phyloP scores from a whole-genome alignment of 1,140 invertebrate species.

The Heliconius eleuchia region DNA sequence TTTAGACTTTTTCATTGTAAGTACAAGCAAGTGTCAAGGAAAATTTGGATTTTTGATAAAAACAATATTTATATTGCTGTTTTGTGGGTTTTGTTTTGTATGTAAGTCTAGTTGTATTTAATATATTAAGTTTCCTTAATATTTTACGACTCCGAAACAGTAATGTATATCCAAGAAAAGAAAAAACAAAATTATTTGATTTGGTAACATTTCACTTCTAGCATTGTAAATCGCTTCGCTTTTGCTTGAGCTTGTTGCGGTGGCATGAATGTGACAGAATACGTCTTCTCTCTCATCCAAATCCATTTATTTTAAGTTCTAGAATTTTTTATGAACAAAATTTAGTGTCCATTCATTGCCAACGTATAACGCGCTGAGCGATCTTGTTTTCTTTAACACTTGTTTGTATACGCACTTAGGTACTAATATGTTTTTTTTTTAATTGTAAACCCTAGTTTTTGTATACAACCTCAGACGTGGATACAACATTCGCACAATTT shows the following conservation, averaged over 20 bases:
- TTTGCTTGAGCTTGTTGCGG: constrained; percentile 75
- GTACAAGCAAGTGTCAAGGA: constrained; percentile 77
- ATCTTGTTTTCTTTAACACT: constrained; percentile 77
- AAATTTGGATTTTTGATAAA: constrained; percentile 41
- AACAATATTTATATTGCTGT: constrained; percentile 54
- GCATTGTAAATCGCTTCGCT: constrained; percentile 70
- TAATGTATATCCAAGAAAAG: constrained; percentile 41
- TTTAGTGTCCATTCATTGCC: constrained; percentile 52
- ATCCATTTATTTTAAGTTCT: background rate
- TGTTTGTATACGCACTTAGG: constrained; percentile 74
- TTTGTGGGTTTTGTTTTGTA: constrained; percentile 48
- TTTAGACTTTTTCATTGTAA: constrained; percentile 59
- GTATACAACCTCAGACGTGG: constrained; percentile 40
- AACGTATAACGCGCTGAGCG: constrained; percentile 69
- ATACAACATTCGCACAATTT: constrained; percentile 45
- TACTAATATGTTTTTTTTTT: constrained; percentile 66
- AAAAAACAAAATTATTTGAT: constrained; percentile 40
- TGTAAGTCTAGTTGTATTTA: constrained; percentile 12
- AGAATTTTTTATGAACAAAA: background rate
- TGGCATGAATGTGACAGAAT: constrained; percentile 61
- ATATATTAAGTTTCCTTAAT: constrained; percentile 23
- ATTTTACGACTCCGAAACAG: constrained; percentile 54
- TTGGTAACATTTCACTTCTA: constrained; percentile 44
- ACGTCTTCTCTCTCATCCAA: background rate
- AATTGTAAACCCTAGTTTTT: constrained; percentile 56